Base-by-base conservation (phyloP, 53 echinoderm and acorn worm species). In the Antedon mediterranea region DNA sequence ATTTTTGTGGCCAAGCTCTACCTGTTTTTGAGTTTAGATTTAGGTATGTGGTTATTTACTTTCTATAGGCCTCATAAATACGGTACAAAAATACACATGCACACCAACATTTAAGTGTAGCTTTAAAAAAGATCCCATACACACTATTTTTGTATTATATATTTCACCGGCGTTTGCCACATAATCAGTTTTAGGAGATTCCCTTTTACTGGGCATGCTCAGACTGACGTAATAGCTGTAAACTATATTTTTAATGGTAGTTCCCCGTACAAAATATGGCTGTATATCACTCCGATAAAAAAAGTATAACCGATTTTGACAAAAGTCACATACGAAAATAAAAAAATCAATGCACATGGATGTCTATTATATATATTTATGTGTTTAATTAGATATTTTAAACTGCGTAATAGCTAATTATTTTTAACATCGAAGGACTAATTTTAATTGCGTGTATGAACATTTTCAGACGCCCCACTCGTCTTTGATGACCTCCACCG, bases 181-280 rank as follows among this genome's bases (percentile, higher is more conserved):
- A 57, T 57, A 57, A 20, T 18, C 57, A 57, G 14, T 15, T 15
- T 15, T 57, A 3, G 23, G 57, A 57, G 57, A 57, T 57, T 57
- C 57, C 57, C 57, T 57, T 57, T 57, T 23, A 57, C 57, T 57
- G 57, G 20, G 57, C 57, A 57, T 57, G 57, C 57, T 57, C 57
- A 57, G 14, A 23, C 57, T 57, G 57, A 57, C 57, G 57, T 57
- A 57, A 57, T 57, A 57, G 9, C 20, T 57, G 57, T 57, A 57
- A 57, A 57, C n/a, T n/a, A n/a, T n/a, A n/a, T n/a, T n/a, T n/a
- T 57, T 57, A 57, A 57, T 57, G 57, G 57, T 57, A 57, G 57
- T 57, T 26, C 57, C 57, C 57, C n/a, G n/a, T n/a, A 26, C 23
- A 23, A 57, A 57, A 57, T 18, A 13, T 3, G 23, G 23, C 9